Percentiles rank a stretch among this genome's conserved stretches.
Evolutionary conservation across 1,140 invertebrate species (phyloP).

Genomic region (Aradophagus sp.): DNA sequence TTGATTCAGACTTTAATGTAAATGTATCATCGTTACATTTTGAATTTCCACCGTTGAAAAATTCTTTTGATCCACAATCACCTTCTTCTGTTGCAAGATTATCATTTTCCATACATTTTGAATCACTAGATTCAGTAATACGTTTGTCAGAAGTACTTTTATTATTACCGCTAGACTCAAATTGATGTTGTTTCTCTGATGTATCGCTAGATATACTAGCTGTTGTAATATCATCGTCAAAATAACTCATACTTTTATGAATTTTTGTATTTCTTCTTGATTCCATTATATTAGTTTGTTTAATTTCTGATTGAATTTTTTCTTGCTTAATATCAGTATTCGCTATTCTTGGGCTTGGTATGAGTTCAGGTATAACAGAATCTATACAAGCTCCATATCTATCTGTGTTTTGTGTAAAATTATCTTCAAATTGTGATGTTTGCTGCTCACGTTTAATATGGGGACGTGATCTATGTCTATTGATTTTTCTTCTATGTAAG

Average conservation of each 20-base stretch:
- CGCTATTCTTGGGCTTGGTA: conserved; percentile 55
- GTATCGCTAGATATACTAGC: conserved; percentile 70
- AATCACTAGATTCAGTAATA: conserved; percentile 43
- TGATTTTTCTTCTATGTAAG: conserved; percentile 70
- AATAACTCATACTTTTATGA: conserved; percentile 74
- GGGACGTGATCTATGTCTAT: conserved; percentile 67
- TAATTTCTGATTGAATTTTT: conserved; percentile 50
- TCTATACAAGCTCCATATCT: conserved; percentile 57
- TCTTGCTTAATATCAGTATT: conserved; percentile 65
- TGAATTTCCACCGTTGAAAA: conserved; percentile 69
- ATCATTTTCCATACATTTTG: conserved; percentile 50
- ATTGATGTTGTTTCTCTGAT: conserved; percentile 62
- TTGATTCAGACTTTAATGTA: conserved; percentile 69
- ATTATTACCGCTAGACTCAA: too few relatives aligned
- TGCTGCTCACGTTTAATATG: conserved; percentile 69
- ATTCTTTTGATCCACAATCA: conserved; percentile 59
- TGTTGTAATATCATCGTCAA: conserved; percentile 83
- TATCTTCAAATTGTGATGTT: conserved; percentile 82
- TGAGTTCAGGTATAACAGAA: conserved; percentile 61
- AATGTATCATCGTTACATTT: conserved; percentile 70
- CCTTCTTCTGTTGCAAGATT: conserved; percentile 62
- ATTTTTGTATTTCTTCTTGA: conserved; percentile 57
- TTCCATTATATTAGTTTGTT: conserved; percentile 65
- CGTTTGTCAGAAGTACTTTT: conserved; percentile 69
- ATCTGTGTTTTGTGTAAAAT: conserved; percentile 76